Evolutionary conservation across 2,797 vertebrate species (phyloP).

Genomic region (Zalophus californianus): DNA sequence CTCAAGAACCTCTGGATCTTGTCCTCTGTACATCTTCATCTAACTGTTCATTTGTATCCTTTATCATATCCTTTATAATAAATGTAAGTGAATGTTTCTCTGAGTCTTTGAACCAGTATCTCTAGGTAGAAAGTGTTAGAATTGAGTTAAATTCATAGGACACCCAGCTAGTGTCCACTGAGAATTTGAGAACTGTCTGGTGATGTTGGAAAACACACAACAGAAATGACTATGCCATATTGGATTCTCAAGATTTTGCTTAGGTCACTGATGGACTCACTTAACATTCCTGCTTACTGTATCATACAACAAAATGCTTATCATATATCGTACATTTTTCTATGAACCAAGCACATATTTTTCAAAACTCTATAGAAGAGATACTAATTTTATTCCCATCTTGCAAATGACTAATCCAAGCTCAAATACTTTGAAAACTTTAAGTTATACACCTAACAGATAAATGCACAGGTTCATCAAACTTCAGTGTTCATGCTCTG

Average conservation of each 20-base stretch:
- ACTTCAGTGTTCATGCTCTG: rapidly evolving
- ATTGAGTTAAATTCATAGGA: neutral
- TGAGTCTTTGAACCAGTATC: neutral
- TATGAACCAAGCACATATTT: neutral
- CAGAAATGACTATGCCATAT: neutral
- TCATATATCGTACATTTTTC: neutral
- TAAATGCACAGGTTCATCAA: rapidly evolving
- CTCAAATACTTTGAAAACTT: neutral
- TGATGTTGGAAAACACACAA: neutral
- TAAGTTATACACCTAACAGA: rapidly evolving
- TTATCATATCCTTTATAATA: neutral
- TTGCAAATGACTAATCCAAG: neutral
- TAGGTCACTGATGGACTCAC: neutral
- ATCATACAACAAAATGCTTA: neutral
- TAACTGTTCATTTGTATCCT: neutral
- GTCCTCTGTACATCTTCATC: neutral
- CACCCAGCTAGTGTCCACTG: no score
- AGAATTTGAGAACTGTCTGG: neutral
- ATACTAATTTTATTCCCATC: neutral
- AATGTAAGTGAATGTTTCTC: neutral
- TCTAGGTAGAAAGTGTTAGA: neutral
- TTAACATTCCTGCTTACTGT: neutral
- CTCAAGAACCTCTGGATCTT: neutral
- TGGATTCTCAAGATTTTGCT: neutral
- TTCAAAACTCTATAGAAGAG: neutral